Evolutionary conservation across 2,797 vertebrate genomes (phyloP).

Genomic region (Enteromius trimaculatus): DNA sequence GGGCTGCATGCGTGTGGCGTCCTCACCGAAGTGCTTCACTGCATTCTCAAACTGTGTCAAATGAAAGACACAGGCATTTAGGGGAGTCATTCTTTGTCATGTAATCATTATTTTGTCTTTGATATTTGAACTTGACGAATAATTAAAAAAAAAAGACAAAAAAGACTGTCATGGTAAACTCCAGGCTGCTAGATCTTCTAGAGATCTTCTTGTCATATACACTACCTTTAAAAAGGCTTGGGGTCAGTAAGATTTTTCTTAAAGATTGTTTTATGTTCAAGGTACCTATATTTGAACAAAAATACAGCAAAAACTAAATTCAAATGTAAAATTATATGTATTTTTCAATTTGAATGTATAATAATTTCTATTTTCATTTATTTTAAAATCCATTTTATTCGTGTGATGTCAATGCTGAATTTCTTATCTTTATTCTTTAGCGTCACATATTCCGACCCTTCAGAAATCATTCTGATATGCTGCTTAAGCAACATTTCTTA

Average conservation of each 20-base stretch:
- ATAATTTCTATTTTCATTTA: neutral
- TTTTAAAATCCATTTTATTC: neutral
- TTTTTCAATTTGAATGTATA: too few relatives aligned
- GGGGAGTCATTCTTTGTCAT: neutral
- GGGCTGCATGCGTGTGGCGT: conserved; percentile 83
- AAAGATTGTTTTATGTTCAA: neutral
- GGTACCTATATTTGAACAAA: neutral
- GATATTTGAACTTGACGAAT: neutral
- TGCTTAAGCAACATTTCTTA: neutral
- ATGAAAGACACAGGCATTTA: neutral
- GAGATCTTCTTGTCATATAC: neutral
- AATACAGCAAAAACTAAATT: neutral
- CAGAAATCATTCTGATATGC: neutral
- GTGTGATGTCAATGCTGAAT: neutral
- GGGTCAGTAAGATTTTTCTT: neutral
- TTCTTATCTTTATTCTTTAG: neutral
- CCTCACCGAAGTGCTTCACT: conserved; percentile 86
- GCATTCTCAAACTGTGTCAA: conserved; percentile 79
- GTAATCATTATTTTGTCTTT: neutral
- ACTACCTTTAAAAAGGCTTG: neutral
- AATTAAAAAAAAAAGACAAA: neutral
- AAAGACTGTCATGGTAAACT: neutral
- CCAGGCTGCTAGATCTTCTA: neutral
- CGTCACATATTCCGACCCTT: neutral
- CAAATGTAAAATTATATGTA: neutral